Percentiles rank a stretch among this genome's conserved stretches.
These are phyloP conservation scores for Scaptomyza tumidula DNA, from an alignment of 2,888 invertebrate genomes.

Conservation along the genomic window DNA sequence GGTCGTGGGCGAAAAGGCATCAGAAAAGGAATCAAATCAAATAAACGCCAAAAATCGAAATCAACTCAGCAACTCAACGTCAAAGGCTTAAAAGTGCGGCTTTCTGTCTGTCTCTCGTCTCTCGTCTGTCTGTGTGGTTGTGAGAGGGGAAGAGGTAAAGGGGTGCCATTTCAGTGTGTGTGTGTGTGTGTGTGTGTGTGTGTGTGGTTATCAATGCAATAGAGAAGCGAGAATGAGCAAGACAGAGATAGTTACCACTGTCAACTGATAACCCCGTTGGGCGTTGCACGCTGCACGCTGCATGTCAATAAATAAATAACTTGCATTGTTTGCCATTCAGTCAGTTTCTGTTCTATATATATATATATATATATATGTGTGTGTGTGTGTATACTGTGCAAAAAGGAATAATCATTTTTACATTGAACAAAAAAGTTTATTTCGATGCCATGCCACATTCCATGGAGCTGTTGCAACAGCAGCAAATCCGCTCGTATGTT, in stretches of 20 bases:
- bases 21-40: constrained; percentile 46
- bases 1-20: constrained; percentile 23
- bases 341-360: constrained; percentile 32
- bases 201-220: constrained; percentile 64
- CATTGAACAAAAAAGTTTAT: constrained; percentile 65
- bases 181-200: constrained; percentile 24
- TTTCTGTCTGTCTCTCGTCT: no score
- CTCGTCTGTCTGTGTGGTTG: constrained; percentile 22
- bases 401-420: constrained; percentile 69
- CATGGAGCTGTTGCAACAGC: constrained; percentile 42
- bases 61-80: constrained; percentile 33
- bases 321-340: constrained; percentile 65
- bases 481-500: constrained; percentile 18
- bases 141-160: background rate
- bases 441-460: constrained; percentile 61
- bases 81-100: constrained; percentile 58
- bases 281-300: constrained; percentile 35
- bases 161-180: no score
- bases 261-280: constrained; percentile 70
- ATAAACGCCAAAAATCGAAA: constrained; percentile 44
- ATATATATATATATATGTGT: constrained; percentile 11
- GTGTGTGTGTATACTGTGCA: background rate
- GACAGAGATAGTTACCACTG: constrained; percentile 54
- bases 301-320: constrained; percentile 75
- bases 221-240: constrained; percentile 24